Evolutionary conservation across 2,113 vertebrate genomes (phyloP).

Genomic region (Passer domesticus): DNA sequence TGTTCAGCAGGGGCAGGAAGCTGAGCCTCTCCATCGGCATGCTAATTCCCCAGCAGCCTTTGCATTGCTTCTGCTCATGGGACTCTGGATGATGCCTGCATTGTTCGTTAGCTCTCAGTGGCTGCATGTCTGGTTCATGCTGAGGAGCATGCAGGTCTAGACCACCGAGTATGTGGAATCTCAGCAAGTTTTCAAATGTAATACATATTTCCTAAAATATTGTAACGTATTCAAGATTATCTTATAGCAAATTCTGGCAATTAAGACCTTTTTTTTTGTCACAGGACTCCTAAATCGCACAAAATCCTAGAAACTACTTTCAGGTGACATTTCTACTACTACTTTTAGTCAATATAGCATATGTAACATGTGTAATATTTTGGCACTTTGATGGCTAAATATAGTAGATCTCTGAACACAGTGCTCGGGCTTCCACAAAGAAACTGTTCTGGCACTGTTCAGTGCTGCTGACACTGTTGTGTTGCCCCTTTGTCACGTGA

Average conservation of each 20-base stretch:
- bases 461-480: not conserved
- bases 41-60: not conserved
- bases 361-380: conserved; percentile 21
- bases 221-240: conserved; percentile 51
- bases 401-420: conserved; percentile 8
- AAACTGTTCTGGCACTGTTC: not conserved
- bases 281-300: conserved; percentile 61
- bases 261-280: conserved; percentile 65
- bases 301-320: conserved; percentile 64
- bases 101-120: conserved; percentile 18
- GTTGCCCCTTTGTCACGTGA: not conserved
- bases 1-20: not conserved
- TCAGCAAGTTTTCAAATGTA: conserved; percentile 37
- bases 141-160: conserved; percentile 6
- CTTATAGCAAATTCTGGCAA: conserved; percentile 56
- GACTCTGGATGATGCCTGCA: not conserved
- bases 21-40: not conserved
- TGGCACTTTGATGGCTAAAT: conserved; percentile 15
- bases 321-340: conserved; percentile 63
- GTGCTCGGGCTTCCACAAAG: conserved; percentile 57
- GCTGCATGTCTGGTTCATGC: not conserved
- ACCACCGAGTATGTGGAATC: conserved; percentile 21
- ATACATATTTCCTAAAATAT: conserved; percentile 37
- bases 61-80: conserved; percentile 22
- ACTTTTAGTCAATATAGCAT: conserved; percentile 49